These are phyloP conservation scores for Eilema caniola DNA, from an alignment of 2,888 invertebrate genomes.

Conservation along the genomic window DNA sequence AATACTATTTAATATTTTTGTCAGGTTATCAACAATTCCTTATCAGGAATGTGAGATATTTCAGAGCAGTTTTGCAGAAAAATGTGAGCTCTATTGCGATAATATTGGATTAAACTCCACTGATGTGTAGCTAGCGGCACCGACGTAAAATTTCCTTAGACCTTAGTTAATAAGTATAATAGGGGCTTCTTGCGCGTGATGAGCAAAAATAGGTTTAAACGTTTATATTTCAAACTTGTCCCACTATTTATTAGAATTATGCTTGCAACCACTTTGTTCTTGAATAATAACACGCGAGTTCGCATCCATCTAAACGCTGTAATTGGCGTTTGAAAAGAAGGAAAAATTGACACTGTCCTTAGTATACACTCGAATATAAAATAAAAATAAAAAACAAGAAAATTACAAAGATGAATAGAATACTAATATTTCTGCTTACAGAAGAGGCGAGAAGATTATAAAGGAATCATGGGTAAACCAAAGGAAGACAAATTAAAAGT, in stretches of 20 bases:
- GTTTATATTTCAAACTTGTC: too few relatives aligned
- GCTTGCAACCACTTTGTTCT: not conserved
- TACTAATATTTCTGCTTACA: conserved; percentile 78
- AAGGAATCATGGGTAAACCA: conserved; percentile 62
- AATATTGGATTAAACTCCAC: too few relatives aligned
- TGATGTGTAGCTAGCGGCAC: too few relatives aligned
- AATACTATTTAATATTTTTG: too few relatives aligned
- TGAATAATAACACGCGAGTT: not conserved
- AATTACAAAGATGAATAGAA: conserved; percentile 68
- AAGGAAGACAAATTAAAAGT: conserved; percentile 44
- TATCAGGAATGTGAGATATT: too few relatives aligned
- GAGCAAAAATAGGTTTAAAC: not conserved
- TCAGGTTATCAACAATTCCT: too few relatives aligned
- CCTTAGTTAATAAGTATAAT: too few relatives aligned
- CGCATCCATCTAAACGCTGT: not conserved
- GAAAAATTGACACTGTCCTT: not conserved
- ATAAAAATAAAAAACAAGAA: conserved; percentile 29
- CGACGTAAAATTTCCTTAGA: too few relatives aligned
- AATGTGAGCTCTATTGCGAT: too few relatives aligned
- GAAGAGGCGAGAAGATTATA: conserved; percentile 57
- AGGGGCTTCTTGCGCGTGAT: too few relatives aligned
- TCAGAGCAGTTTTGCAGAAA: too few relatives aligned
- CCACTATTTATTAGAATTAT: not conserved
- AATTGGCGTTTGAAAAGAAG: not conserved
- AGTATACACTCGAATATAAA: conserved; percentile 6